These are phyloP conservation scores for Rhynchotus rufescens DNA, from an alignment of 2,797 vertebrate genomes.

Conservation along the genomic window DNA sequence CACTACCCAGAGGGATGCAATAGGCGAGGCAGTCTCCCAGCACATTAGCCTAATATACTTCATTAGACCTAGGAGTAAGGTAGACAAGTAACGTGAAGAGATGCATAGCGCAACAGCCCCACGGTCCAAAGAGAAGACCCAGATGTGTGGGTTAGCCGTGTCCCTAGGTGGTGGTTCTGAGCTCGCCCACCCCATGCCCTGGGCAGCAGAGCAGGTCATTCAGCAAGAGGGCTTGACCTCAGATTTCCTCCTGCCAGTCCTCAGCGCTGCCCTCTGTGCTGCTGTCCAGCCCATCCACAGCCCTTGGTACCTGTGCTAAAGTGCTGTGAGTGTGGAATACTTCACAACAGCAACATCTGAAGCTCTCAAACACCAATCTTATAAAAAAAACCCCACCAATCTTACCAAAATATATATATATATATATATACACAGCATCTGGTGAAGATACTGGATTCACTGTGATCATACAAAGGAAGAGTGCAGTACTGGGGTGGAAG, in stretches of 20 bases:
- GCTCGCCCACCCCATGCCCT: not conserved
- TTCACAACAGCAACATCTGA: not conserved
- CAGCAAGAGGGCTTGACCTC: too few relatives aligned
- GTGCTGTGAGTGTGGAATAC: not conserved
- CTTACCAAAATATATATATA: not conserved
- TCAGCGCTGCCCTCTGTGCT: not conserved
- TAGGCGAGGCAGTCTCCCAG: not conserved
- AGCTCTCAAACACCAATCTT: not conserved
- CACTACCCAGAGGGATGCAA: not conserved
- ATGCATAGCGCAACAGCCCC: too few relatives aligned
- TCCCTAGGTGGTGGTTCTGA: not conserved
- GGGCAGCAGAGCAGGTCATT: too few relatives aligned
- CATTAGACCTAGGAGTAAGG: not conserved
- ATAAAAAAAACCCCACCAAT: not conserved
- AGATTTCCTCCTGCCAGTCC: too few relatives aligned
- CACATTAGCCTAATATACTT: too few relatives aligned
- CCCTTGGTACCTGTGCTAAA: not conserved
- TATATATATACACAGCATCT: not conserved
- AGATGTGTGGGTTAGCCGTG: not conserved
- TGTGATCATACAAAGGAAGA: not conserved
- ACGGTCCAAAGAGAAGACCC: not conserved
- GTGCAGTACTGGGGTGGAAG: not conserved
- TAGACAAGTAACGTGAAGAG: not conserved
- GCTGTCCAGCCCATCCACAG: not conserved
- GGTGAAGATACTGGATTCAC: not conserved